phyloP scores from a whole-genome alignment of 2,113 vertebrate genomes.

The Vombatus ursinus region DNA sequence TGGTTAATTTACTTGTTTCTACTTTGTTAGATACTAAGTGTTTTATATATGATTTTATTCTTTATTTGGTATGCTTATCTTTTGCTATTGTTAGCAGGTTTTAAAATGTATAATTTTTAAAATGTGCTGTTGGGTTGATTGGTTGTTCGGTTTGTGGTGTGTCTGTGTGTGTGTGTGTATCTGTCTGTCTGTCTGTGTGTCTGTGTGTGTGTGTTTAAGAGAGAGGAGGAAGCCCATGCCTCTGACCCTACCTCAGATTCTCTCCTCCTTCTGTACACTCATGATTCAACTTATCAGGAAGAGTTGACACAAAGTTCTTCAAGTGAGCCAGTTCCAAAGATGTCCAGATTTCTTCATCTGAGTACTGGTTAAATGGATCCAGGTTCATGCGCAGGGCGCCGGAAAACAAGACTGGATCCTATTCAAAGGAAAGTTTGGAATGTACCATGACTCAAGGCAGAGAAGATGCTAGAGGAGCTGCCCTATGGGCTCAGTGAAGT shows the following conservation, averaged over 20 bases:
- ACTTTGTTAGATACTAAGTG: not conserved
- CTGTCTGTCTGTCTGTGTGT: not conserved
- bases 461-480: not conserved
- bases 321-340: conserved; percentile 94
- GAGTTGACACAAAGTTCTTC: conserved; percentile 90
- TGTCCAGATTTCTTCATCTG: conserved; percentile 93
- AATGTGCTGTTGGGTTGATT: not conserved
- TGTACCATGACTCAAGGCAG: not conserved
- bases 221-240: not conserved
- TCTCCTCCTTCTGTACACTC: conserved; percentile 96
- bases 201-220: not conserved
- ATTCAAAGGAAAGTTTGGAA: not conserved
- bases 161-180: too few relatives aligned
- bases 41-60: not conserved
- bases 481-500: not conserved
- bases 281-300: conserved; percentile 91
- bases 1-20: not conserved
- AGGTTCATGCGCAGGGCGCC: conserved; percentile 96
- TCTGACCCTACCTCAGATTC: conserved; percentile 91
- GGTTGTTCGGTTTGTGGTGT: not conserved
- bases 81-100: not conserved
- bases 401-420: conserved; percentile 97
- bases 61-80: not conserved
- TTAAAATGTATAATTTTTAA: not conserved
- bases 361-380: conserved; percentile 92